Evolutionary conservation across 2,113 vertebrate species (phyloP).

Genomic region (Sphaerodactylus townsendi): DNA sequence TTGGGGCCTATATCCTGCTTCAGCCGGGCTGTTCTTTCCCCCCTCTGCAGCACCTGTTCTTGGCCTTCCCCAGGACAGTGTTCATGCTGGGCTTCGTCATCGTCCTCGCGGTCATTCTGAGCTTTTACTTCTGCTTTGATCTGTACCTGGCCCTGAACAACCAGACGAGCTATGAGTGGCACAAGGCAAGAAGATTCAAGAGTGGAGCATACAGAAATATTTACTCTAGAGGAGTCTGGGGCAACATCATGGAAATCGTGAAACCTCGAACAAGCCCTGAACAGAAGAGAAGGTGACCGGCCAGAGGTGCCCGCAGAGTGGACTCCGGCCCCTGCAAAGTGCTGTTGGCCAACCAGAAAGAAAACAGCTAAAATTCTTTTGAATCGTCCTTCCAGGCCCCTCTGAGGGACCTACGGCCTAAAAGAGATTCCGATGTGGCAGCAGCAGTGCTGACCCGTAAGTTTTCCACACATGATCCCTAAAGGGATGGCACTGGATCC

Average conservation of each 20-base stretch:
- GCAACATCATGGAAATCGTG: conserved; percentile 87
- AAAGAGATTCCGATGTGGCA: too few species aligned
- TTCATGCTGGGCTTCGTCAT: conserved; percentile 92
- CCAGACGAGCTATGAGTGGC: conserved; percentile 94
- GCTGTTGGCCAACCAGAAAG: too few species aligned
- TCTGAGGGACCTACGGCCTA: too few species aligned
- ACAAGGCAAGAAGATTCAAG: conserved; percentile 68
- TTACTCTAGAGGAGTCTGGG: conserved; percentile 81
- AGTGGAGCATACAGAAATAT: conserved; percentile 66
- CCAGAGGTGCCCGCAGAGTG: background rate
- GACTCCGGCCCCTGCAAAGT: background rate
- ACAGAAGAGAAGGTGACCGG: conserved; percentile 64
- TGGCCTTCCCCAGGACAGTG: conserved; percentile 91
- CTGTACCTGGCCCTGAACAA: conserved; percentile 85
- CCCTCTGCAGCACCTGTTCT: conserved; percentile 86
- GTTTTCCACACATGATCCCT: too few species aligned
- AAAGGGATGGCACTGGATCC: too few species aligned
- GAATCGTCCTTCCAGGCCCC: too few species aligned
- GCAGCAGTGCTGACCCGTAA: too few species aligned
- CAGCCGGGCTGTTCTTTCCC: background rate
- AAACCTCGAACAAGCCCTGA: conserved; percentile 57
- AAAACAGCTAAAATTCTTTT: too few species aligned
- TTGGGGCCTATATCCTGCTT: too few species aligned
- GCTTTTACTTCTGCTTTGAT: conserved; percentile 84
- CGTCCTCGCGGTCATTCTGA: conserved; percentile 84